Base-by-base conservation (phyloP, 1,140 invertebrate genomes). In the Drosophila fuyamai region DNA sequence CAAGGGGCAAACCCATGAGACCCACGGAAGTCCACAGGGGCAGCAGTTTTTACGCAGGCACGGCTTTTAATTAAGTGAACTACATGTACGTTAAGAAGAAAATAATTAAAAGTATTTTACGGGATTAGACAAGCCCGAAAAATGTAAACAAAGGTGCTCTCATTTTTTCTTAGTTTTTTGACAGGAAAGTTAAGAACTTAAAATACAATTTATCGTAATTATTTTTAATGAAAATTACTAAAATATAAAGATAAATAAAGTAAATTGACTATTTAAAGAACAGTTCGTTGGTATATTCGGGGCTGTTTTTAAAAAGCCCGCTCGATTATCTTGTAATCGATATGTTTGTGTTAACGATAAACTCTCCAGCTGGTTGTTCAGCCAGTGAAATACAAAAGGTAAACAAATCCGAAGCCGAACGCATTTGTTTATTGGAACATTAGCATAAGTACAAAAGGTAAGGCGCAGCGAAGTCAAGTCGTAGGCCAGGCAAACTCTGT, bases 381-480 rank as follows among this genome's bases (percentile, higher is more conserved):
- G 6, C 16, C 23, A 72, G 43, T 27, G 29, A 23, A 54, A 61
- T 62, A 35, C 3, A 65, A 78, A 66, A 40, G 51, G 62, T 82
- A 83, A 82, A 83, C 71, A 71, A 79, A 53, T 65, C 32, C 14
- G 43, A 56, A 47, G n/a, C n/a, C 29, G 4, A 44, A 14, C 18
- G 29, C 38, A 73, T 44, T 66, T 60, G 40, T 38, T 57, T 2
- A 35, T 9, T 16, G 7, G 7, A 59, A 62, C 9, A 85, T 86
- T 79, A 54, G 35, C 82, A 86, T 82, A 54, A 58, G 46, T 9
- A 78, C 51, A 82, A 82, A 67, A 51, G 38, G 44, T 16, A 27
- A 6, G 18, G 23, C 13, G 10, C 23, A 55, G 23, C n/a, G 5
- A 55, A 56, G 54, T 50, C 58, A 43, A 55, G 32, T 16, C 12